phyloP scores from a whole-genome alignment of 1,140 invertebrate genomes.

The Nixonia krombeini region DNA sequence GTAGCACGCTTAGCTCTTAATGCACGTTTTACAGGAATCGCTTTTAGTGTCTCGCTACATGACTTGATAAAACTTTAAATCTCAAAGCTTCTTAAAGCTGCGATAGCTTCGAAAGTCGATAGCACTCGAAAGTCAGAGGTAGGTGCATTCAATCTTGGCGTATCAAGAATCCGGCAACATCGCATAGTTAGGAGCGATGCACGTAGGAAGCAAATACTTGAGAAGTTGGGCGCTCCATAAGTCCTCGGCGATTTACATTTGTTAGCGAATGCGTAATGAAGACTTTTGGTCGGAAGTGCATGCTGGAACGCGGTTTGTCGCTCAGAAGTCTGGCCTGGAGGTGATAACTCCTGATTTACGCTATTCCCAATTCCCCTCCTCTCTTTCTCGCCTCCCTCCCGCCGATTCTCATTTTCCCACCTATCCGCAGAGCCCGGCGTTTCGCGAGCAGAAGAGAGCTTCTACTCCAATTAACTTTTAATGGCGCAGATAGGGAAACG shows the following conservation, averaged over 20 bases:
- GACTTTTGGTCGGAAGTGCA: conserved; percentile 53
- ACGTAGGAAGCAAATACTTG: conserved; percentile 21
- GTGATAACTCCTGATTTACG: conserved; percentile 65
- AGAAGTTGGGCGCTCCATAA: conserved; percentile 38
- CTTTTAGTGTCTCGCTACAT: conserved; percentile 27
- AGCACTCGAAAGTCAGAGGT: conserved; percentile 28
- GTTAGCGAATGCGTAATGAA: conserved; percentile 63
- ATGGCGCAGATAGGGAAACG: conserved; percentile 64
- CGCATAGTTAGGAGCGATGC: conserved; percentile 13
- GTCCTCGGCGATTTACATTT: conserved; percentile 61
- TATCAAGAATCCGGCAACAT: conserved; percentile 25
- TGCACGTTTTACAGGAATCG: conserved; percentile 35
- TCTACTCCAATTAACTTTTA: conserved; percentile 68
- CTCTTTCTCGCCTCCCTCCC: conserved; percentile 32
- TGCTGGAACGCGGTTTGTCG: conserved; percentile 46
- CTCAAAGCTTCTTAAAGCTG: conserved; percentile 41
- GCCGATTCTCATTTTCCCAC: conserved; percentile 61
- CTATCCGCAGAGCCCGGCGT: conserved; percentile 33
- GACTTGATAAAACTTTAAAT: conserved; percentile 44
- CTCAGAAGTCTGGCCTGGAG: conserved; percentile 53
- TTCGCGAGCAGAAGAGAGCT: conserved; percentile 50
- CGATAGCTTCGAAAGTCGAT: conserved; percentile 43
- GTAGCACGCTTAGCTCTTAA: conserved; percentile 20
- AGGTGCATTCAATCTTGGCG: conserved; percentile 33
- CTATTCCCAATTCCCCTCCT: conserved; percentile 49